Evolutionary conservation across 2,888 invertebrate species (phyloP).

Genomic region (Ernsta delagoae): DNA sequence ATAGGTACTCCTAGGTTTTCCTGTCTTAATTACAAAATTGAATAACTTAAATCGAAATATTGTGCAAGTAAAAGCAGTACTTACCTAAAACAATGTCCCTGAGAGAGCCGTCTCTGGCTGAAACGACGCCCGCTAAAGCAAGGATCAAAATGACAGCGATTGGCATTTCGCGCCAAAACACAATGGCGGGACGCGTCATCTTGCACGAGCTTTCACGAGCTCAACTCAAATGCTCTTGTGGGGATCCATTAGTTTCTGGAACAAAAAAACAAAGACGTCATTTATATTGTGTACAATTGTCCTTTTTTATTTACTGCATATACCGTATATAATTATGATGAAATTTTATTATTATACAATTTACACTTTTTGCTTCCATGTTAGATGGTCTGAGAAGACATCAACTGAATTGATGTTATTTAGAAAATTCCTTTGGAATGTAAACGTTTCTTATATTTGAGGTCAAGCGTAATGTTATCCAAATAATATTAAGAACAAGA

Average conservation of each 20-base stretch:
- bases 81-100: slow-evolving; percentile 75
- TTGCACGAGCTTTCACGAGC: slow-evolving; percentile 54
- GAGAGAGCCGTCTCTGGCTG: slow-evolving; percentile 62
- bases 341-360: too few species aligned
- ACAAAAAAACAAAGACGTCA: slow-evolving; percentile 56
- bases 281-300: background rate
- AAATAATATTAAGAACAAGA: background rate
- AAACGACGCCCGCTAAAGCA: slow-evolving; percentile 59
- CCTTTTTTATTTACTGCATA: background rate
- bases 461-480: background rate
- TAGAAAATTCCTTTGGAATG: too few species aligned
- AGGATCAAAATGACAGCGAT: slow-evolving; percentile 63
- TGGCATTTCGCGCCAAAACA: slow-evolving; percentile 77
- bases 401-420: background rate
- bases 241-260: slow-evolving; percentile 81
- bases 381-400: background rate
- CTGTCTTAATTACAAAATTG: too few species aligned
- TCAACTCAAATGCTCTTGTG: slow-evolving; percentile 72
- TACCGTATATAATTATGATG: too few species aligned
- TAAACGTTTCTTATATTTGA: background rate
- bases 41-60: too few species aligned
- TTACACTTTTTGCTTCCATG: too few species aligned
- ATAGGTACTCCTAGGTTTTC: too few species aligned
- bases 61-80: slow-evolving; percentile 44
- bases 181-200: slow-evolving; percentile 68